Evolutionary conservation across 2,888 invertebrate genomes (phyloP), one percentile per base, ranked within the genome.

Genomic region (Tetranychus truncatus): DNA sequence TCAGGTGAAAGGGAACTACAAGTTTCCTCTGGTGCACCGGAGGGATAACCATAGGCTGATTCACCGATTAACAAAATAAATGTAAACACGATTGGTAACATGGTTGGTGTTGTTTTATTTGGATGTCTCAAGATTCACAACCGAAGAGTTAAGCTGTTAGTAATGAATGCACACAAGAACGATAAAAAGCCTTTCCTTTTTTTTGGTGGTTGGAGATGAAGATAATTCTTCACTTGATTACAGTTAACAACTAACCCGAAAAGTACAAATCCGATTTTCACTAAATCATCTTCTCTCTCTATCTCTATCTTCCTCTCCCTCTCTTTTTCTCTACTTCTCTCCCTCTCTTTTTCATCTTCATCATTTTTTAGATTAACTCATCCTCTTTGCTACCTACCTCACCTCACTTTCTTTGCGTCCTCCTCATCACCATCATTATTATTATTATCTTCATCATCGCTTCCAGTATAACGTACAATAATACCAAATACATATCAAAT

Each of bases 1-100:
- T 76, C 72, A 8, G 76, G 76, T 18, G 66, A 66, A 44, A 74
- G 18, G 11, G 74, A 67, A 44, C 45, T 45, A 69, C 74, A 74
- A 18, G 67, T 44, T 9, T 67, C 74, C 1, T 34, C 44, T 46
- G 74, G 74, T 44, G 74, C 74, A 74, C 74, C 74, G 11, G 44
- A 44, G 7, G 74, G 74, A 72, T 72, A 72, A 44, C 24, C 11
- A 34, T 15, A 72, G 5, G 21, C 20, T 24, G 21, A 69, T 24
- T 20, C n/a, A 69, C 20, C 11, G 20, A 69, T 11, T 20, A 69
- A 11, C 18, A 69, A 11, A 11, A 69, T 20, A 24, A 18, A 69
- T n/a, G 34, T 69, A 55, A 55, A 55, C 7, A 55, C 55, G 2
- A 55, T 55, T 55, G 55, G 55, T 55, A 69, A 69, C 34, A 69